Evolutionary conservation across 2,797 vertebrate genomes (phyloP), one percentile per base, ranked within the genome.

Genomic region (Cossypha dichroa): DNA sequence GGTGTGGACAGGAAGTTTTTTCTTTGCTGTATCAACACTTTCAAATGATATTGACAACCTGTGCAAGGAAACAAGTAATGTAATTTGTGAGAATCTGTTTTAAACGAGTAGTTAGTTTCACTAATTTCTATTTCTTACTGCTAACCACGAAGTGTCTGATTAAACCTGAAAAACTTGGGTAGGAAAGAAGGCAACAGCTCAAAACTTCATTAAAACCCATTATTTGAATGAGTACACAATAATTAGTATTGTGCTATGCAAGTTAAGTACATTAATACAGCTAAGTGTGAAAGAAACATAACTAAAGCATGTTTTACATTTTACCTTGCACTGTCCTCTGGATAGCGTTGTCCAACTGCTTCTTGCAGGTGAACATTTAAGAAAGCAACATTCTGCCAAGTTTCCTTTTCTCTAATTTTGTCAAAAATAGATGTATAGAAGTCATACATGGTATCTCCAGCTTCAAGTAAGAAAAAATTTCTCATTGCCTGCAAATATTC

Each of bases 401-500:
- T 98, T 97, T 99, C 99, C 90, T 99, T 99, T 97, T 99, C 99
- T 97, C 98, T 98, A 89, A 99, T 99, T 97, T 99, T 99, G 92
- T 99, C 99, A 97, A 99, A 99, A 97, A 99, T 99, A 51, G 99
- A 98, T 0, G 99, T 99, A 97, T 99, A 99, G 96, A 99, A 99
- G 96, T 99, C 99, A 86, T 99, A 99, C 99, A 99, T 99, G 43
- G 99, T 99, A 97, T 99, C 99, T 54, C 99, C 99, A 22, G 99
- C 99, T 97, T 99, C 99, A 97, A 99, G 98, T 82, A 99, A 98
- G 97, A 99, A 99, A 95, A 99, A 99, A 97, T 99, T 99, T 91
- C 99, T 99, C 99, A 99, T 99, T 28, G 99, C 99, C 67, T 99
- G 99, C 63, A 99, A 98, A 96, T 99, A 99, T 64, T 99, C 99